These are phyloP conservation scores for Lepeophtheirus salmonis DNA, from an alignment of 1,140 invertebrate genomes.

Conservation along the genomic window DNA sequence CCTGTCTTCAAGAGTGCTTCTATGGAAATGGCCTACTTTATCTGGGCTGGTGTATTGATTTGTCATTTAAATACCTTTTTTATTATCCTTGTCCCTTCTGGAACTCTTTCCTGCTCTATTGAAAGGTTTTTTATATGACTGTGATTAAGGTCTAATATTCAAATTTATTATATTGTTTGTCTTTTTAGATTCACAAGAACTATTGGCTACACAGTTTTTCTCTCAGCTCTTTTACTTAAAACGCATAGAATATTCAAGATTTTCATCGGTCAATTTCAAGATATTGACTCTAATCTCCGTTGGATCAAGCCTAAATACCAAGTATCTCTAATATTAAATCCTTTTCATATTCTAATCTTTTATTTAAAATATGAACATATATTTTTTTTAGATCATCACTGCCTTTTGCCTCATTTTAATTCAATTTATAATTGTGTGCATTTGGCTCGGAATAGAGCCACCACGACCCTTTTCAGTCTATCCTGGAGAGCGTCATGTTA, in stretches of 20 bases:
- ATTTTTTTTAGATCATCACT: background rate
- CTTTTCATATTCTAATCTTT: too few relatives aligned
- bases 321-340: too few relatives aligned
- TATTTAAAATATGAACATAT: background rate
- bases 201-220: background rate
- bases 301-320: conserved; percentile 2
- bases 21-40: background rate
- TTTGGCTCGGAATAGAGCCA: background rate
- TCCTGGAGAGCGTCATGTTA: conserved; percentile 3
- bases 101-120: background rate
- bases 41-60: background rate
- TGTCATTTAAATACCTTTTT: conserved; percentile 1
- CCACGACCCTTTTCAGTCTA: background rate
- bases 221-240: conserved; percentile 4
- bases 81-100: background rate
- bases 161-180: background rate
- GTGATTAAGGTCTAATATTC: background rate
- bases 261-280: conserved; percentile 1
- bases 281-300: background rate
- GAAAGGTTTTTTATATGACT: conserved; percentile 3
- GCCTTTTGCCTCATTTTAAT: background rate
- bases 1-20: background rate
- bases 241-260: background rate
- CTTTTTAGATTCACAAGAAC: background rate
- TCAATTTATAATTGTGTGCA: background rate